A percentile compares a stretch with the other conserved stretches of the same genome.
phyloP scores from a whole-genome alignment of 2,113 vertebrate genomes.

The Brachypodius melanocephalos region DNA sequence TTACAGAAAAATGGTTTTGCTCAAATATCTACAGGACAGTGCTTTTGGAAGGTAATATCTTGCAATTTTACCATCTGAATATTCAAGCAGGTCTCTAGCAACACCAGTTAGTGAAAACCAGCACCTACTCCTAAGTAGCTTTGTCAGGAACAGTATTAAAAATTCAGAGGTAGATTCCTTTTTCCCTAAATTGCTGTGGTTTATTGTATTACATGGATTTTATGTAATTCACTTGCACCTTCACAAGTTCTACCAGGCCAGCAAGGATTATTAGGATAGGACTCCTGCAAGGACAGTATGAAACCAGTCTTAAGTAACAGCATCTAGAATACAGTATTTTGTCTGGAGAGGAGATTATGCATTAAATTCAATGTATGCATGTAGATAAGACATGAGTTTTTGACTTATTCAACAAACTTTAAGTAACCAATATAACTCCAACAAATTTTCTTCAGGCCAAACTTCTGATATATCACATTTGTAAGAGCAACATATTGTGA shows the following conservation, averaged over 20 bases:
- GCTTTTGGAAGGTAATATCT: background rate
- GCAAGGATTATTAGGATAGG: background rate
- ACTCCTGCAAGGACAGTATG: background rate
- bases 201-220: background rate
- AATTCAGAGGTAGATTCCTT: background rate
- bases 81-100: background rate
- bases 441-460: background rate
- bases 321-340: background rate
- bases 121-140: background rate
- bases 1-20: background rate
- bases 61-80: background rate
- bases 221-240: background rate
- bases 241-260: background rate
- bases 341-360: background rate
- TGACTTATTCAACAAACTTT: background rate
- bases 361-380: background rate
- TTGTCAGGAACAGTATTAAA: background rate
- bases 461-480: background rate
- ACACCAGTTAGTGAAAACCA: background rate
- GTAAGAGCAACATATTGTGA: background rate
- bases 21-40: background rate
- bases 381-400: background rate
- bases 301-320: background rate
- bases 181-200: background rate
- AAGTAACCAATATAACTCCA: background rate